Evolutionary conservation across 2,113 vertebrate genomes (phyloP), one percentile per base, ranked within the genome.

Genomic region (Cyphomyrus plagiostoma): DNA sequence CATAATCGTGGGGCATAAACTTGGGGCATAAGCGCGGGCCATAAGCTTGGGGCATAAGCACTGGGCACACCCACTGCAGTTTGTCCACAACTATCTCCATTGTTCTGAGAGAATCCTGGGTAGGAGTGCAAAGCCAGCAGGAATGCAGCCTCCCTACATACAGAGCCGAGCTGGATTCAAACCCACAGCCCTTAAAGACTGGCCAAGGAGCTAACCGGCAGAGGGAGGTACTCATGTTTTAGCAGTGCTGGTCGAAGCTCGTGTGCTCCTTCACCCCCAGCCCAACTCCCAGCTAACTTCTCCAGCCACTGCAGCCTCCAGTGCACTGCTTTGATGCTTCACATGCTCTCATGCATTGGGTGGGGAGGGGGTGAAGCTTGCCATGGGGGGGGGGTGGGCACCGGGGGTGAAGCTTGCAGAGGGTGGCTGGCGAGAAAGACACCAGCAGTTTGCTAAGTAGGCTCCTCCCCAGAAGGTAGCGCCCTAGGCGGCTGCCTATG

Each of bases 1-100:
- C 11, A 49, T 49, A 50, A 50, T 0, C 49, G 0, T 0, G 49
- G 49, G 1, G 1, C 10, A 70, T 21, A 10, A 23, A 0, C 4
- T 8, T 0, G 56, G 56, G 56, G 1, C 2, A 5, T 23, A 58
- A 23, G 1, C 19, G 23, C 13, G 2, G 49, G 13, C 0, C 1
- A 53, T 58, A 58, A 58, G 0, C 23, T n/a, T 0, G 2, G 50
- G 17, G 52, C 17, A 53, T 53, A 53, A 53, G 52, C 52, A 21
- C 52, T 19, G 52, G 9, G 15, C 30, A 80, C 15, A 5, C 15
- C 35, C 35, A 80, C 74, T 6, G 35, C 74, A 80, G 30, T 42
- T 42, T 80, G 35, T 80, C 26, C 35, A 35, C 70, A 39, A 39
- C 30, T 39, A 35, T 35, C 35, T 4, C 26, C 30, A 30, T 15